These are phyloP conservation scores for Drosophila melanosoma DNA, from an alignment of 2,888 invertebrate genomes.

Conservation along the genomic window DNA sequence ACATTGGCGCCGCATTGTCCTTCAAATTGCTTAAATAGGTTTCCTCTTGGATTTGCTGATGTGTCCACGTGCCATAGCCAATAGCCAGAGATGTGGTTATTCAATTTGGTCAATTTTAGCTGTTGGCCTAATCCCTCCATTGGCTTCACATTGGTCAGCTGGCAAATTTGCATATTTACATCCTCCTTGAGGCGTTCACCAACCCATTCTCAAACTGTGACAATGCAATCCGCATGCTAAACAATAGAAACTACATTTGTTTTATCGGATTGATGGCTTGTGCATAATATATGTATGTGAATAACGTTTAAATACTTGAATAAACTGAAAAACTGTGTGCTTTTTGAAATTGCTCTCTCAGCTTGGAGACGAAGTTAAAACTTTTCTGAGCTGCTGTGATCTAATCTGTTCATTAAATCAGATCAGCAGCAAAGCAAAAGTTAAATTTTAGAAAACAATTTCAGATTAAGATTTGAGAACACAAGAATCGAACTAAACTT, in stretches of 20 bases:
- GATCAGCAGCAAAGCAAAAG: background rate
- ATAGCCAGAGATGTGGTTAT: conserved; percentile 15
- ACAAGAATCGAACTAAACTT: background rate
- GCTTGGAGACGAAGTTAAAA: background rate
- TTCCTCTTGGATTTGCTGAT: conserved; percentile 26
- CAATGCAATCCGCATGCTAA: conserved; percentile 30
- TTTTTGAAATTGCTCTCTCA: background rate
- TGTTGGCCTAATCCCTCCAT: background rate
- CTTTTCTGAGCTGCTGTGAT: background rate
- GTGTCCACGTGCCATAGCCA: conserved; percentile 24
- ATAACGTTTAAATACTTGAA: background rate
- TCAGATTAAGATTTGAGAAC: background rate
- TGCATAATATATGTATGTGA: background rate
- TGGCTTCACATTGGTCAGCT: conserved; percentile 26
- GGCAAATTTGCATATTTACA: conserved; percentile 9
- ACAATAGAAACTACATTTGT: background rate
- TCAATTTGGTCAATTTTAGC: conserved; percentile 39
- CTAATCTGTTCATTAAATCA: background rate
- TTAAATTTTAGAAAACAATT: background rate
- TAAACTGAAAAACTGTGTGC: background rate
- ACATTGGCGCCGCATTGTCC: conserved; percentile 42
- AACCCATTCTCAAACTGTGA: conserved; percentile 11
- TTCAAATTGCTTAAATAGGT: conserved; percentile 38
- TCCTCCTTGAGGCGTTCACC: background rate
- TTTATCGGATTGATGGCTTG: background rate